These are phyloP conservation scores for Saccopteryx leptura DNA, from an alignment of 2,113 vertebrate genomes.

Conservation along the genomic window DNA sequence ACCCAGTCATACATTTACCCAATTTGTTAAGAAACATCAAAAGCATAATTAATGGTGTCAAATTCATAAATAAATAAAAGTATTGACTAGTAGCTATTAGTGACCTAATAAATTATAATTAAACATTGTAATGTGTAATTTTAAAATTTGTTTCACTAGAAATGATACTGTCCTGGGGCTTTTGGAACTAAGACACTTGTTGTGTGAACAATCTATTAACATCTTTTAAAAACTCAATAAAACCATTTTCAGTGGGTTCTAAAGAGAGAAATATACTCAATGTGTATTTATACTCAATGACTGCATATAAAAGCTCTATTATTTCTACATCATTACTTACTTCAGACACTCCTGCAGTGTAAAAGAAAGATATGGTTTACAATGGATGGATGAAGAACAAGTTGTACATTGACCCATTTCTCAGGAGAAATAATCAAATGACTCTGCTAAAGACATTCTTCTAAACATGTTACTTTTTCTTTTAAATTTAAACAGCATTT, in stretches of 20 bases:
- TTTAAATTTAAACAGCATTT: conserved; percentile 47
- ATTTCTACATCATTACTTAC: conserved; percentile 9
- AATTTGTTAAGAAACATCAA: conserved; percentile 21
- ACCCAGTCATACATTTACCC: not conserved
- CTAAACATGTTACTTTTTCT: not conserved
- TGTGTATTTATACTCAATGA: not conserved
- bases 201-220: not conserved
- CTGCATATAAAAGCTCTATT: not conserved
- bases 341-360: not conserved
- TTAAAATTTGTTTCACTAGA: conserved; percentile 41
- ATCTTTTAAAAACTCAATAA: conserved; percentile 27
- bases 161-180: not conserved
- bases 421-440: not conserved
- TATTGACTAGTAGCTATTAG: not conserved
- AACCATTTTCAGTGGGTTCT: conserved; percentile 29
- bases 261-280: not conserved
- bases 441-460: conserved; percentile 18
- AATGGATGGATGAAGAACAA: not conserved
- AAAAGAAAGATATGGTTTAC: not conserved
- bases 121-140: conserved; percentile 8
- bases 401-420: not conserved
- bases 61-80: conserved; percentile 31
- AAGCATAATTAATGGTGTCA: conserved; percentile 25
- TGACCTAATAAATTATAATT: not conserved
- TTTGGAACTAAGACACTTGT: not conserved